A percentile compares a stretch with the other conserved stretches of the same genome.
phyloP scores from a whole-genome alignment of 2,113 vertebrate species.

The Benitochromis conjunctus region DNA sequence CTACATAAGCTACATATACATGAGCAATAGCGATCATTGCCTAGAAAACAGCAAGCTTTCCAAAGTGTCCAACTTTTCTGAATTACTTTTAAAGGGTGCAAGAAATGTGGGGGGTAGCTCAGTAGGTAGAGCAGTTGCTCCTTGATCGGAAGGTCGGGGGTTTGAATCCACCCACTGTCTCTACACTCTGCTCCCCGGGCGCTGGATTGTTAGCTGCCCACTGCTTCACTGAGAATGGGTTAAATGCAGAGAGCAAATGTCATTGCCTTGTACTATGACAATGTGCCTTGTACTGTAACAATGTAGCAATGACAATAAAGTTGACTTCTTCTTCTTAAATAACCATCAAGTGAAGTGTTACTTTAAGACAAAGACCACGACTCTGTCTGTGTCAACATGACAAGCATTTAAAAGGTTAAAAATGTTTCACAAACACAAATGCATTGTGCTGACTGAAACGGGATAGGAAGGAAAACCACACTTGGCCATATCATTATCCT shows the following conservation, averaged over 20 bases:
- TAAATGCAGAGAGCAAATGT: too few relatives aligned
- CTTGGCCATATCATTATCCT: background rate
- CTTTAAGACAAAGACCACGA: background rate
- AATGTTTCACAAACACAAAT: background rate
- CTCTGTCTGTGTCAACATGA: background rate
- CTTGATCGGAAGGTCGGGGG: too few relatives aligned
- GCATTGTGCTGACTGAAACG: background rate
- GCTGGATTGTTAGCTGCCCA: too few relatives aligned
- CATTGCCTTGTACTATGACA: too few relatives aligned
- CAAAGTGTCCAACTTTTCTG: background rate
- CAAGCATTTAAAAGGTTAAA: background rate
- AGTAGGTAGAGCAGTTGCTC: too few relatives aligned
- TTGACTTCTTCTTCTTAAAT: too few relatives aligned
- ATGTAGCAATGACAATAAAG: too few relatives aligned
- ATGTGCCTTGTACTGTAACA: too few relatives aligned
- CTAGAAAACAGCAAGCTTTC: background rate
- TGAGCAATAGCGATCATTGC: rapidly evolving
- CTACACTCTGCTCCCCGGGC: too few relatives aligned
- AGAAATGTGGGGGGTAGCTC: too few relatives aligned
- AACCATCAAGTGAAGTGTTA: background rate
- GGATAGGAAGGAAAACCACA: conserved; percentile 31
- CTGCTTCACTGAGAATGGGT: too few relatives aligned
- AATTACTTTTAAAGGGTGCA: background rate
- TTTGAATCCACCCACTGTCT: too few relatives aligned
- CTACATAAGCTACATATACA: background rate